These are phyloP conservation scores for Upupa epops DNA, from an alignment of 2,113 vertebrate species.

Conservation along the genomic window DNA sequence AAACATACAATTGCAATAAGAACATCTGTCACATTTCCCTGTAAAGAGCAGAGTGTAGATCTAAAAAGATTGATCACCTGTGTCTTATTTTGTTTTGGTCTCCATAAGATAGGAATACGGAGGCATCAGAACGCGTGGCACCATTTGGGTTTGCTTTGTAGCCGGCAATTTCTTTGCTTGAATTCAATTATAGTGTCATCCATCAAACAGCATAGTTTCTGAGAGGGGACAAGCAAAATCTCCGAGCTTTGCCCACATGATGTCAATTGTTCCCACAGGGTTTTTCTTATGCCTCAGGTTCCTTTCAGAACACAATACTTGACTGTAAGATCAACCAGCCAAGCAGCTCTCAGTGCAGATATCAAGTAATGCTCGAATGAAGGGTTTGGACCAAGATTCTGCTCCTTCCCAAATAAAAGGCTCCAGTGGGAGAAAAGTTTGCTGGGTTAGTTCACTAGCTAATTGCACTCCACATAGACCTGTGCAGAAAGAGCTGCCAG, in stretches of 20 bases:
- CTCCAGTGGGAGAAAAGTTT: not conserved
- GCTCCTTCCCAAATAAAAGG: not conserved
- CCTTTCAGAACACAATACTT: not conserved
- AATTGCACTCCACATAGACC: not conserved
- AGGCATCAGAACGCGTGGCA: not conserved
- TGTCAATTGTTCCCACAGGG: not conserved
- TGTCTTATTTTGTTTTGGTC: not conserved
- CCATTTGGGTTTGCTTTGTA: not conserved
- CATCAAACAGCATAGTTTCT: not conserved
- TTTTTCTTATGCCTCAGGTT: not conserved
- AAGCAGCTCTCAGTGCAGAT: not conserved
- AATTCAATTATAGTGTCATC: conserved; percentile 6
- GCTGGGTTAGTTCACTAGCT: not conserved
- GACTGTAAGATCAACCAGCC: not conserved
- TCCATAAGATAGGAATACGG: not conserved
- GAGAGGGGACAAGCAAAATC: not conserved
- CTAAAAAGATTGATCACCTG: not conserved
- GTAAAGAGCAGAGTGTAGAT: not conserved
- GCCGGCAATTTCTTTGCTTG: conserved; percentile 3
- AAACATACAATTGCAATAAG: not conserved
- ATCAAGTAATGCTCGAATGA: not conserved
- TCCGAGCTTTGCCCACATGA: not conserved
- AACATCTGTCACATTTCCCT: not conserved
- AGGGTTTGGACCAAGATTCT: not conserved
- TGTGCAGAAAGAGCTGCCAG: not conserved